Base-by-base conservation (phyloP, 2,113 vertebrate species). In the Rhinopomastus cyanomelas region DNA sequence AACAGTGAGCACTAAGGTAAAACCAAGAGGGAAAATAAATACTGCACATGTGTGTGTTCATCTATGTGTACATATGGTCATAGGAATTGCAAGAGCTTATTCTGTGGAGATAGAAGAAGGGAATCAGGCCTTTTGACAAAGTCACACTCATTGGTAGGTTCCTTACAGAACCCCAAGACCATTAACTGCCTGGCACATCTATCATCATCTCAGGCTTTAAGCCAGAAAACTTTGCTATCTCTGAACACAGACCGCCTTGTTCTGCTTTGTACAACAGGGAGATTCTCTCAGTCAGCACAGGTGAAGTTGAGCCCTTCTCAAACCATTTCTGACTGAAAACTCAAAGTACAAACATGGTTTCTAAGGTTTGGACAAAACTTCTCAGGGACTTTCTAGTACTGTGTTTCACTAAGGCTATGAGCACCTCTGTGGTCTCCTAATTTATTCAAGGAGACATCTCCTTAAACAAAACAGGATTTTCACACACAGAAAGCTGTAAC, bases 271-370 rank as follows among this genome's bases (percentile, higher is more conserved):
- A 75, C 62, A 16, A n/a, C 48, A 39, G 17, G 32, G 56, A 68
- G 69, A 42, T 61, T 37, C 6, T 67, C n/a, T 74, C 65, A 52
- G 30, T 32, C 49, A 64, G n/a, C 26, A 13, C 18, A 48, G 29
- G 7, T 75, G 44, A 37, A 21, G 23, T 8, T 62, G 39, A 46
- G 19, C 13, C 42, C 29, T 64, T 15, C 30, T 80, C 29, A 22
- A 15, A 12, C 32, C 22, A 4, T 12, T 57, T 51, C 15, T 87
- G 23, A 30, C 21, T 30, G 9, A 81, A 26, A 19, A 20, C 0
- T 1, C 12, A n/a, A 44, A 91, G 25, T 20, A 8, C 15, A 44
- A 29, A 16, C 0, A 1, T 0, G 0, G 16, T 44, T 87, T 79
- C 39, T 89, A 49, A 72, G 13, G 21, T 64, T 52, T 49, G n/a